Percentiles rank a stretch among this genome's conserved stretches.
phyloP scores from a whole-genome alignment of 2,888 invertebrate species.

The Copidosoma aretas region DNA sequence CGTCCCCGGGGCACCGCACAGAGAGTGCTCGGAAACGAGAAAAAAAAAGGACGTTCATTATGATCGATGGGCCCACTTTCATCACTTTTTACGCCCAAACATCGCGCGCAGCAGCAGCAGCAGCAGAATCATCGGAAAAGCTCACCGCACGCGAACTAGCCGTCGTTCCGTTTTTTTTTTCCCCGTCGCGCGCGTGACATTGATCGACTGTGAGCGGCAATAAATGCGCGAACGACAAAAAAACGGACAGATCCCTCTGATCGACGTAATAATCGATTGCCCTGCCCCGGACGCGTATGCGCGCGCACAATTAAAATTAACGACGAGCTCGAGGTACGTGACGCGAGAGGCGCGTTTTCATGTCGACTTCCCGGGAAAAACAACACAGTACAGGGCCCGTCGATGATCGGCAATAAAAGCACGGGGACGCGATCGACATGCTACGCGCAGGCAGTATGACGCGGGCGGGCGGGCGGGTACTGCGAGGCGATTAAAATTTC shows the following conservation, averaged over 20 bases:
- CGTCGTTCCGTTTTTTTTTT: too few relatives aligned
- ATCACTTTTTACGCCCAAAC: slow-evolving; percentile 2
- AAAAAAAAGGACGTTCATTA: slow-evolving; percentile 31
- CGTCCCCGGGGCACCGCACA: too few relatives aligned
- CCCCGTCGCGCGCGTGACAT: slow-evolving; percentile 31
- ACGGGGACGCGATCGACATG: not conserved
- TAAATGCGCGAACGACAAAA: slow-evolving; percentile 15
- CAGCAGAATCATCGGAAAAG: slow-evolving; percentile 16
- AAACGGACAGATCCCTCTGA: slow-evolving; percentile 22
- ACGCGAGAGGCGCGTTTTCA: not conserved
- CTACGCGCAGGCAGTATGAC: not conserved
- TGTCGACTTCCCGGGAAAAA: not conserved
- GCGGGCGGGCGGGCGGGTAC: not conserved
- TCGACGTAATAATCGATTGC: slow-evolving; percentile 34
- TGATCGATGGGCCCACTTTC: slow-evolving; percentile 30
- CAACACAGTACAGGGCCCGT: not conserved
- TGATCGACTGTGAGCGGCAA: slow-evolving; percentile 35
- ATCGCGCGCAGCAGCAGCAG: not conserved
- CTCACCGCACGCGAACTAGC: slow-evolving; percentile 27
- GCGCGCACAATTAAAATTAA: slow-evolving; percentile 26
- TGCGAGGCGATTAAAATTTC: slow-evolving; percentile 35
- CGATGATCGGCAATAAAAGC: not conserved
- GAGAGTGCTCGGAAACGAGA: too few relatives aligned
- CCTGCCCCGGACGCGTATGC: not conserved
- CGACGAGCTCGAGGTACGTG: slow-evolving; percentile 9